Conservation (phyloP, 2,113 vertebrate genomes). For the Ailurus styani region DNA sequence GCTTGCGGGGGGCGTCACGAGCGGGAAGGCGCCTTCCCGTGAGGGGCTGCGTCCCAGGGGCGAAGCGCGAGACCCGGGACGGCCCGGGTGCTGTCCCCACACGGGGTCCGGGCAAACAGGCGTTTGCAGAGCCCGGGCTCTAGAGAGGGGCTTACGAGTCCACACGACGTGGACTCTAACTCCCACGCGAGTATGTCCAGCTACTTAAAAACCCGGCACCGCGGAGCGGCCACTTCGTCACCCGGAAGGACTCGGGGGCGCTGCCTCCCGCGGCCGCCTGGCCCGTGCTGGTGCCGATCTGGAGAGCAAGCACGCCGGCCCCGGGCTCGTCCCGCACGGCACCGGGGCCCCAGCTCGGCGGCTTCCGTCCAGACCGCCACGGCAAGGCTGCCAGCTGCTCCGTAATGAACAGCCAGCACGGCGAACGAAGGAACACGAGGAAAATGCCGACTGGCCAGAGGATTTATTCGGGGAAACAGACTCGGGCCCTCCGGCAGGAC, state of each 20-base stretch:
- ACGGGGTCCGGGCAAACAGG: background rate
- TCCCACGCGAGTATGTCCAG: no score
- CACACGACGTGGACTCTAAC: rapidly evolving
- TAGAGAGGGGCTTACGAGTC: background rate
- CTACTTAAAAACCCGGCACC: background rate
- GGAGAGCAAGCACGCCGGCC: background rate
- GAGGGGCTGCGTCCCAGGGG: background rate
- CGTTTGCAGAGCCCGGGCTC: background rate
- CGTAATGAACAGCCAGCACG: rapidly evolving
- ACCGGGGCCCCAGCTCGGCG: rapidly evolving
- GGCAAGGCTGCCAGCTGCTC: no score
- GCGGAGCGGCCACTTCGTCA: rapidly evolving
- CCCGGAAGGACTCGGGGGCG: rapidly evolving
- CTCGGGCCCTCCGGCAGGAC: background rate
- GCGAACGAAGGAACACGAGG: rapidly evolving
- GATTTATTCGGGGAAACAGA: background rate
- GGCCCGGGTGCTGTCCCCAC: rapidly evolving
- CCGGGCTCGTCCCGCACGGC: rapidly evolving
- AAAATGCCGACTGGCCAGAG: rapidly evolving
- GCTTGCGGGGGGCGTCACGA: background rate
- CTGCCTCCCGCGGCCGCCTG: background rate
- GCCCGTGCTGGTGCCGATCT: background rate
- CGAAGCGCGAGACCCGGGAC: background rate
- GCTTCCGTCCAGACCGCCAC: rapidly evolving
- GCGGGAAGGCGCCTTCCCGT: rapidly evolving